Conservation (phyloP, 1,140 invertebrate species). For the Nebria ingens region DNA sequence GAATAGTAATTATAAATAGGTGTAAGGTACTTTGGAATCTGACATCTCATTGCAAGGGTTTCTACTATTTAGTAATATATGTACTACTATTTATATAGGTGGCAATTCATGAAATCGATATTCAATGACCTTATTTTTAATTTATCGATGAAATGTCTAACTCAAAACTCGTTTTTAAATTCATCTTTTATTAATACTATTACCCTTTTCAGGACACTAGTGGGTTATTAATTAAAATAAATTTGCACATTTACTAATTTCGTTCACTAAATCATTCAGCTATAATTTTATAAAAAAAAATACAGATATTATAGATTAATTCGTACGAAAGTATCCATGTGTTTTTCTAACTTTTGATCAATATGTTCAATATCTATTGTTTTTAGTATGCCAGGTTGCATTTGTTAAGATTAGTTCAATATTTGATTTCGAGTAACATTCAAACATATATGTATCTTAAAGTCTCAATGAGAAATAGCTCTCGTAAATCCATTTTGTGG, state of each 20-base stretch:
- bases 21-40: background rate
- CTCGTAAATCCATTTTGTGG: no score
- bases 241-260: background rate
- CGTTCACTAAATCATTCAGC: background rate
- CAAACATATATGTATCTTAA: no score
- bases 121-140: slow-evolving; percentile 5
- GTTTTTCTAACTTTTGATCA: background rate
- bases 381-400: no score
- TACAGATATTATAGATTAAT: background rate
- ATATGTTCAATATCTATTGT: no score
- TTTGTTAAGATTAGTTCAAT: no score
- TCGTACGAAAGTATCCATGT: background rate
- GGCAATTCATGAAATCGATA: background rate
- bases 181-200: background rate
- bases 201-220: no score
- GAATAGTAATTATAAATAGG: background rate
- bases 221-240: background rate
- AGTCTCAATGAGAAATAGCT: no score
- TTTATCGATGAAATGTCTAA: background rate
- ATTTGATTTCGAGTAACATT: no score
- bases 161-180: background rate
- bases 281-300: background rate
- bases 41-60: background rate
- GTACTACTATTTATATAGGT: background rate
- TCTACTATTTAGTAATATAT: background rate